These are phyloP conservation scores for Pteruthius melanotis DNA, from an alignment of 2,113 vertebrate genomes.

Conservation along the genomic window DNA sequence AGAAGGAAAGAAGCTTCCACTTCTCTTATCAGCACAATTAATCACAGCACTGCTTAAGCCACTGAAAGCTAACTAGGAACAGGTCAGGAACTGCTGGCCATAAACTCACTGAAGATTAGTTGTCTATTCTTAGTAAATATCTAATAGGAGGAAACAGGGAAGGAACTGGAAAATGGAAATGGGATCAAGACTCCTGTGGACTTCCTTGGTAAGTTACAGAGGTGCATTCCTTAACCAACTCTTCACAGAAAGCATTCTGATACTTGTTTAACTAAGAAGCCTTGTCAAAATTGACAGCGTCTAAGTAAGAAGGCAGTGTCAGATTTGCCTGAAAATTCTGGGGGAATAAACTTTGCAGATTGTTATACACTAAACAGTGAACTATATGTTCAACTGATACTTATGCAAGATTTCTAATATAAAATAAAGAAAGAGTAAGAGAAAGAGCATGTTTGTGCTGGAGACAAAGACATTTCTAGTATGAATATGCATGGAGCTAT, in stretches of 20 bases:
- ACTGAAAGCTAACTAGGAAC: neutral
- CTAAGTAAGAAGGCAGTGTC: neutral
- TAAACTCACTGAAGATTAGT: neutral
- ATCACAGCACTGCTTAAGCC: neutral
- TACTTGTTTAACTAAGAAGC: neutral
- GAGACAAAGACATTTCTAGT: neutral
- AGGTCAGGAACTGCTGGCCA: neutral
- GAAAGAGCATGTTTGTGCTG: neutral
- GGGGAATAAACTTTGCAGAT: neutral
- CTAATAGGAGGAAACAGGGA: neutral
- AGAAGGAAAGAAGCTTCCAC: constrained; percentile 1
- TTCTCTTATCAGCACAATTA: constrained; percentile 29
- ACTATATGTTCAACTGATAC: neutral
- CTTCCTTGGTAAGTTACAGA: neutral
- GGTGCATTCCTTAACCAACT: neutral
- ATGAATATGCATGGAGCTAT: neutral
- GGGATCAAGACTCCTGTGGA: neutral
- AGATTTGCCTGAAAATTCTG: neutral
- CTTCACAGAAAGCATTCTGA: neutral
- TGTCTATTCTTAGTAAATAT: neutral
- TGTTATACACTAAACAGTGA: neutral
- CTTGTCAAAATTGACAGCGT: neutral
- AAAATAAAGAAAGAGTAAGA: neutral
- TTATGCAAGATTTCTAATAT: neutral
- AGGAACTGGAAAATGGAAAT: constrained; percentile 25